phyloP scores from a whole-genome alignment of 2,888 invertebrate genomes.

The Leucophenga montana region DNA sequence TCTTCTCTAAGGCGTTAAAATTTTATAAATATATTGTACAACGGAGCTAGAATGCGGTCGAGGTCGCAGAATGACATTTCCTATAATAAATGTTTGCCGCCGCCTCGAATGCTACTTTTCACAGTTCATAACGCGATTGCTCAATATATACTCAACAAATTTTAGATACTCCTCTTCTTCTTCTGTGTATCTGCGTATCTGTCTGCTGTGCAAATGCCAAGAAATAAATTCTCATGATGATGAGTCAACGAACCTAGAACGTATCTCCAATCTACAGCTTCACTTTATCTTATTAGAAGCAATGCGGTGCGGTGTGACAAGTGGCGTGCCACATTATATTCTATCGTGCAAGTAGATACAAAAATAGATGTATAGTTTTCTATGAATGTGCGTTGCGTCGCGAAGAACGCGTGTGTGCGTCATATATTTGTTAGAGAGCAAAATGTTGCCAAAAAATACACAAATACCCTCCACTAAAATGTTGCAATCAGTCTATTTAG shows the following conservation, averaged over 20 bases:
- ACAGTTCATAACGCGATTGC: not conserved
- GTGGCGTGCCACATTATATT: conserved; percentile 19
- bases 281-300: conserved; percentile 1
- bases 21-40: not conserved
- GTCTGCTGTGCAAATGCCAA: conserved; percentile 7
- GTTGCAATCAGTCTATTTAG: not conserved
- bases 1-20: not conserved
- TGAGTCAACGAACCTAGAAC: conserved; percentile 27
- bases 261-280: not conserved
- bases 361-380: conserved; percentile 3
- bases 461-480: not conserved
- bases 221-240: conserved; percentile 2
- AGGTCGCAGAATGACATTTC: conserved; percentile 65
- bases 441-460: conserved; percentile 14
- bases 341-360: not conserved
- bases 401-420: conserved; percentile 4
- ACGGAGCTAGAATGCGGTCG: conserved; percentile 52
- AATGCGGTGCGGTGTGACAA: conserved; percentile 12
- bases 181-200: not conserved
- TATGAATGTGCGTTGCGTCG: not conserved
- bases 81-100: conserved; percentile 44
- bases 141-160: not conserved
- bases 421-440: not conserved
- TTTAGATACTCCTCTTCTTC: too few relatives aligned
- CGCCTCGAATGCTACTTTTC: conserved; percentile 3